A percentile compares a stretch with the other conserved stretches of the same genome.
Evolutionary conservation across 2,113 vertebrate genomes (phyloP).

Genomic region (Anser brachyrhynchus): DNA sequence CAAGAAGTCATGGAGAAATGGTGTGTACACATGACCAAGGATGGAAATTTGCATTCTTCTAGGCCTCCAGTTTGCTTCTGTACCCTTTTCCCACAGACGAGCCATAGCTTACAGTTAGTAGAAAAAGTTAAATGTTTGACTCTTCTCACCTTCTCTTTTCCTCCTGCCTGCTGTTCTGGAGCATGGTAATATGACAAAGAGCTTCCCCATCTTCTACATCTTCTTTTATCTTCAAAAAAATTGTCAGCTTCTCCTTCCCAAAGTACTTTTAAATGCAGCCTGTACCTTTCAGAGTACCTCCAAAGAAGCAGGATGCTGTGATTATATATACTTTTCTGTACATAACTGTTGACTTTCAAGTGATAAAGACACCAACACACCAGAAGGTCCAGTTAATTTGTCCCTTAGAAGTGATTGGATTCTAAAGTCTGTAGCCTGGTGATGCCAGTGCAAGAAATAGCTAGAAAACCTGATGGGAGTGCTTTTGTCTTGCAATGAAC

Average conservation of each 20-base stretch:
- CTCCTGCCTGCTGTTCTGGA: neutral
- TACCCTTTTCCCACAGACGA: neutral
- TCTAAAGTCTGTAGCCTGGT: neutral
- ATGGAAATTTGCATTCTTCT: neutral
- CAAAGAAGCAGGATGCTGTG: neutral
- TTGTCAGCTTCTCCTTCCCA: neutral
- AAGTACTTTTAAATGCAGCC: neutral
- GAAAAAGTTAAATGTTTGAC: neutral
- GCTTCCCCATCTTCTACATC: rapidly evolving
- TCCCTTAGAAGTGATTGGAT: neutral
- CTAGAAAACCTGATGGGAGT: neutral
- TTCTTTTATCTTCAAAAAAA: neutral
- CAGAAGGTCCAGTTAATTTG: neutral
- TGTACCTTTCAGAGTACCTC: neutral
- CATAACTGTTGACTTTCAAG: neutral
- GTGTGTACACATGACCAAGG: neutral
- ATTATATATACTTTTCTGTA: neutral
- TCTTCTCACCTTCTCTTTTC: neutral
- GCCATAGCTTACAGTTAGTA: neutral
- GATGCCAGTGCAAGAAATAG: neutral
- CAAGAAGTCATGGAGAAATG: neutral
- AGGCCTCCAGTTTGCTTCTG: neutral
- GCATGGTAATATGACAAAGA: neutral
- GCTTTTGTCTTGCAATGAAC: neutral
- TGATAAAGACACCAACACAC: neutral